These are phyloP conservation scores for Operophtera brumata DNA, from an alignment of 2,888 invertebrate genomes.

Conservation along the genomic window DNA sequence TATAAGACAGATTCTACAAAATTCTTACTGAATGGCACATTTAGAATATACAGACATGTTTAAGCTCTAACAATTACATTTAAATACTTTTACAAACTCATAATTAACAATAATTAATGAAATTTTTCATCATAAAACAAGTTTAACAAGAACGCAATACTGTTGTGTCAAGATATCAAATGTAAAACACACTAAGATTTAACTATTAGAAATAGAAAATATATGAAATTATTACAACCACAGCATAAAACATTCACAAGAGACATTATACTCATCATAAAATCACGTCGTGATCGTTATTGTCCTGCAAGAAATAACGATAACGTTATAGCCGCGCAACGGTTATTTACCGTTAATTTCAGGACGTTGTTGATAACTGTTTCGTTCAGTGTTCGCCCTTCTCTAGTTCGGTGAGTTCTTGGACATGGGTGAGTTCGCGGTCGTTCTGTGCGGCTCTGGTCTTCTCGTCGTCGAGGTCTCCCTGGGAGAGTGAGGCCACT, in stretches of 20 bases:
- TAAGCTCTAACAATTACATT: slow-evolving; percentile 45
- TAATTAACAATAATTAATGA: slow-evolving; percentile 1
- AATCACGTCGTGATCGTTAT: slow-evolving; percentile 35
- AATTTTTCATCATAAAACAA: background rate
- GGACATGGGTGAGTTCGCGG: slow-evolving; percentile 76
- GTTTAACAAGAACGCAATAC: slow-evolving; percentile 1
- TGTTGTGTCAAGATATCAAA: slow-evolving; percentile 13
- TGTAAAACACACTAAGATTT: background rate
- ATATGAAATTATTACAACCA: slow-evolving; percentile 20
- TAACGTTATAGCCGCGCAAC: slow-evolving; percentile 50
- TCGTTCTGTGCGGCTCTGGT: slow-evolving; percentile 66
- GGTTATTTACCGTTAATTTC: slow-evolving; percentile 32
- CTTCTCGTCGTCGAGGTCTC: slow-evolving; percentile 81
- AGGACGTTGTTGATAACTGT: background rate
- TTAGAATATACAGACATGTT: slow-evolving; percentile 60
- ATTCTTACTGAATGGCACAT: slow-evolving; percentile 52
- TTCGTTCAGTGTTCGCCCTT: slow-evolving; percentile 68
- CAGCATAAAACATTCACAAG: slow-evolving; percentile 27
- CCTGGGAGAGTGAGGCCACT: slow-evolving; percentile 90
- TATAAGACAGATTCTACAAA: slow-evolving; percentile 33
- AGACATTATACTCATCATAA: slow-evolving; percentile 30
- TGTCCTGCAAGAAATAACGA: slow-evolving; percentile 48
- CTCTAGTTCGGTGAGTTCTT: slow-evolving; percentile 84
- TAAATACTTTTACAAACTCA: slow-evolving; percentile 17
- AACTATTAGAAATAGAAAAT: slow-evolving; percentile 9